Percentiles rank a stretch among this genome's conserved stretches.
Evolutionary conservation across 35 echinoderm and acorn worm species (phyloP).

Genomic region (Heliocidaris tuberculata): DNA sequence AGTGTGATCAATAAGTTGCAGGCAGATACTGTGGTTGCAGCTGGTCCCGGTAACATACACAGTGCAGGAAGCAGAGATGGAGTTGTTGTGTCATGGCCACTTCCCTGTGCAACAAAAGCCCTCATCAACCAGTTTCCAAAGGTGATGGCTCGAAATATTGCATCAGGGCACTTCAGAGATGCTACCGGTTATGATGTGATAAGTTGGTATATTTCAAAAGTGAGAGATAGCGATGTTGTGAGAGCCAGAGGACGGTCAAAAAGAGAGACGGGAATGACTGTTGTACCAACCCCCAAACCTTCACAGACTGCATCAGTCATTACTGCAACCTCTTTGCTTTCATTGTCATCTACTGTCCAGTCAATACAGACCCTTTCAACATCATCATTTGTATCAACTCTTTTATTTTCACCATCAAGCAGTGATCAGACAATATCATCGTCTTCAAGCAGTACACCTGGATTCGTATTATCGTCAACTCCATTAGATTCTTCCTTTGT

Average conservation of each 20-base stretch:
- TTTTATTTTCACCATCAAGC: not conserved
- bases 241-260: constrained; percentile 20
- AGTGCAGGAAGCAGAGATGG: not conserved
- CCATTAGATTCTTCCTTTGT: not conserved
- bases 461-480: not conserved
- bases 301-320: constrained; percentile 37
- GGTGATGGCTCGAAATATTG: constrained; percentile 24
- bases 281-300: constrained; percentile 25
- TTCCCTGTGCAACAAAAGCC: constrained; percentile 25
- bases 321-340: constrained; percentile 26
- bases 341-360: not conserved
- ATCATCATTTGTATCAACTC: not conserved
- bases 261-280: not conserved
- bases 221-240: not conserved
- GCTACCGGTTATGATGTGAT: not conserved
- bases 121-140: constrained; percentile 37
- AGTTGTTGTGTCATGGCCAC: constrained; percentile 19
- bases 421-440: not conserved
- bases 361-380: not conserved
- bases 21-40: not conserved
- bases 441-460: not conserved
- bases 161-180: constrained; percentile 23
- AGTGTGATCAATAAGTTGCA: not conserved
- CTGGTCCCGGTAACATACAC: constrained; percentile 31
- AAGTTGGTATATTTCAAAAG: constrained; percentile 30